Conservation (phyloP, 2,113 vertebrate genomes). For the Picathartes gymnocephalus region DNA sequence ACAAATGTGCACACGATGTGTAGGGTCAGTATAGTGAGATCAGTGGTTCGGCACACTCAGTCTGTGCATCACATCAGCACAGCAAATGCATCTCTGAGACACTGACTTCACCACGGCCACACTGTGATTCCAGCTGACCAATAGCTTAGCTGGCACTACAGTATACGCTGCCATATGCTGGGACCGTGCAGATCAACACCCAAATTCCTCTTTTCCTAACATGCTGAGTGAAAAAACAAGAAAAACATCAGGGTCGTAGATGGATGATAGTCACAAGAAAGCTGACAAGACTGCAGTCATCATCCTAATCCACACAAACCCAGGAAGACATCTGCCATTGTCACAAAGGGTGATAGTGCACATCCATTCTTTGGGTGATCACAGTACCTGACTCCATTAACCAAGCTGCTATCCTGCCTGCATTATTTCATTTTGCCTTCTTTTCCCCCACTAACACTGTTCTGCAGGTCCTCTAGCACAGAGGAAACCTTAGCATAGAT, state of each 20-base stretch:
- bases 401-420: background rate
- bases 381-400: background rate
- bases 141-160: background rate
- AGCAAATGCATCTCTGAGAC: background rate
- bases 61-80: background rate
- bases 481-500: background rate
- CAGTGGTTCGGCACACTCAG: background rate
- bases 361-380: background rate
- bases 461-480: background rate
- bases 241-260: background rate
- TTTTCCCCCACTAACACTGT: background rate
- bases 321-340: background rate
- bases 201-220: background rate
- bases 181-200: background rate
- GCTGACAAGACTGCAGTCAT: background rate
- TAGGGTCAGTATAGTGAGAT: background rate
- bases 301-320: background rate
- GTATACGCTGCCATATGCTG: background rate
- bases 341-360: background rate
- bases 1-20: rapidly evolving
- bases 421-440: background rate
- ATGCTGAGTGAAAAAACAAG: background rate
- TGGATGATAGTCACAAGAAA: background rate
- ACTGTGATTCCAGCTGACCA: background rate
- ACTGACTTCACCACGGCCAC: background rate